Conservation (phyloP, 2,113 vertebrate species). For the Halichoeres trimaculatus region DNA sequence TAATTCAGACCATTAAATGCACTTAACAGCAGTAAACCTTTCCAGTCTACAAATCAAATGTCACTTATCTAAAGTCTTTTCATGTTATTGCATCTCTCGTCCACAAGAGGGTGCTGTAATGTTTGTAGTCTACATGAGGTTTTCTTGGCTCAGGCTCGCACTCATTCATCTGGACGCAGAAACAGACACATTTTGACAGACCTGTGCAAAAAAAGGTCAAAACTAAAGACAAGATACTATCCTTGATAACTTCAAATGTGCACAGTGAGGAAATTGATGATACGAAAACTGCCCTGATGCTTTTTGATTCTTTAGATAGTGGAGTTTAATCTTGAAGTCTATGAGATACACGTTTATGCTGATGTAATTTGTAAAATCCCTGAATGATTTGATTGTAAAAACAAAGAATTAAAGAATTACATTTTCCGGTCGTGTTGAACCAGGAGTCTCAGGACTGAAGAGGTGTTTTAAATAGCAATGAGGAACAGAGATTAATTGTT, state of each 20-base stretch:
- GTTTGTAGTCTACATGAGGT: background rate
- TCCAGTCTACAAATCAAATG: background rate
- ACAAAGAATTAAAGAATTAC: conserved; percentile 6
- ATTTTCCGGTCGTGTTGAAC: conserved; percentile 7
- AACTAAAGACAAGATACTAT: background rate
- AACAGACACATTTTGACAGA: background rate
- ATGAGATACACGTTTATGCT: background rate
- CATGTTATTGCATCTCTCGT: background rate
- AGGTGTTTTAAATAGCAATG: conserved; percentile 46
- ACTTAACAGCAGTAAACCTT: no score
- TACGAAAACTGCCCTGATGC: background rate
- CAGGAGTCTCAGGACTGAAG: background rate
- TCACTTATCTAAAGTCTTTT: background rate
- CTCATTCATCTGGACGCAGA: background rate
- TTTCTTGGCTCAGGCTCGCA: background rate
- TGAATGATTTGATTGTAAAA: background rate
- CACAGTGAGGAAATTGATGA: background rate
- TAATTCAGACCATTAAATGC: no score
- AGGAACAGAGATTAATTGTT: conserved; percentile 70
- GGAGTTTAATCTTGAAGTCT: background rate
- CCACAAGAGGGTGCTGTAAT: conserved; percentile 49
- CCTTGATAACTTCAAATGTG: background rate
- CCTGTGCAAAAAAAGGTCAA: background rate
- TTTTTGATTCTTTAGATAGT: background rate
- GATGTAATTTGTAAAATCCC: background rate